Conservation (phyloP, 2,797 vertebrate genomes). For the Acanthornis magna region DNA sequence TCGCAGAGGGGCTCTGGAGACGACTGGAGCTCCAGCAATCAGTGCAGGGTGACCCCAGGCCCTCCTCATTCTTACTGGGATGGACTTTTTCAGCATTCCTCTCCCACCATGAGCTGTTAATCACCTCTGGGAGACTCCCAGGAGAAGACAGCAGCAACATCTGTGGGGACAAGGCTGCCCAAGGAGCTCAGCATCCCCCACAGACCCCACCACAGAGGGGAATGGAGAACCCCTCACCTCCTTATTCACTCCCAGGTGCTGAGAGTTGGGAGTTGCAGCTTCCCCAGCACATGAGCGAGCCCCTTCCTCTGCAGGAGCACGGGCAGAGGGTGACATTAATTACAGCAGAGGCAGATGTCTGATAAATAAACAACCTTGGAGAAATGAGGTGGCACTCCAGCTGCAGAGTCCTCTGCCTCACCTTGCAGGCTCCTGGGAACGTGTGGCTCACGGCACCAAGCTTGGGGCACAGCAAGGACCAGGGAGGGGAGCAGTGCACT, state of each 20-base stretch:
- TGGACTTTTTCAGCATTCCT: not conserved
- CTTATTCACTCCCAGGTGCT: fast-evolving
- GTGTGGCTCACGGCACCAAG: fast-evolving
- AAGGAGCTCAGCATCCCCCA: not conserved
- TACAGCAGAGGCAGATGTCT: not conserved
- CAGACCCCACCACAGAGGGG: fast-evolving
- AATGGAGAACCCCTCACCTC: not conserved
- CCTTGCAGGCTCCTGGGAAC: not conserved
- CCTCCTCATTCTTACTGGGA: not conserved
- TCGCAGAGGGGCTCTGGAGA: not conserved
- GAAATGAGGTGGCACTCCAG: not conserved
- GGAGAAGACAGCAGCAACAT: not conserved
- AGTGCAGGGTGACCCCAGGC: not conserved
- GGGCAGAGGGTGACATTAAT: constrained; percentile 16
- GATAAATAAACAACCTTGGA: constrained; percentile 30
- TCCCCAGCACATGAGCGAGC: fast-evolving
- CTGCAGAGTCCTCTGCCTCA: constrained; percentile 1
- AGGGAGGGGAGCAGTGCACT: not conserved
- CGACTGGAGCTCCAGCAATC: not conserved
- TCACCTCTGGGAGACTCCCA: not conserved
- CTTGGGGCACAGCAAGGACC: not conserved
- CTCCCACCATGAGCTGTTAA: not conserved
- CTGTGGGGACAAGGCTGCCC: fast-evolving
- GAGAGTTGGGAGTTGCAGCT: not conserved
- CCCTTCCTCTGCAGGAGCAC: not conserved